Evolutionary conservation across 2,797 vertebrate genomes (phyloP), one percentile per base, ranked within the genome.

Genomic region (Eutrigla gurnardus): DNA sequence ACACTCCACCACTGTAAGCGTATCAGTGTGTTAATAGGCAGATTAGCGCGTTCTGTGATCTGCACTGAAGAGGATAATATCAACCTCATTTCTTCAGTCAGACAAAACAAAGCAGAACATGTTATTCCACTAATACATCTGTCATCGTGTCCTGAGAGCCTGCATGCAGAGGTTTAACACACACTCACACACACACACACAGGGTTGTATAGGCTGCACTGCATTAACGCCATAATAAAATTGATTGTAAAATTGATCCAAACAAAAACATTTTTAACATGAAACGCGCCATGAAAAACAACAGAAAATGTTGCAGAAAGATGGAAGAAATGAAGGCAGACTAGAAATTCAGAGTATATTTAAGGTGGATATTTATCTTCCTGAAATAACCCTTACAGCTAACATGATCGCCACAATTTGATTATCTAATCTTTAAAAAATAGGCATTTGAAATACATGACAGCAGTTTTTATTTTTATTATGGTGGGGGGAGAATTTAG

Each of bases 11-110:
- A 61, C 77, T 86, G 50, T 70, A 76, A 83, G 84, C 82, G 81
- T 85, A 76, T 88, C 75, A 84, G 62, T 80, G 85, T 84, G 89
- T 88, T 93, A 91, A 91, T 87, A 83, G 84, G 78, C 80, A 90
- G 83, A 91, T 93, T 87, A 88, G 73, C 50, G 15, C 53, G 50
- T 70, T 77, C 72, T 86, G 81, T 75, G 83, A 86, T 88, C 79
- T 81, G 69, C 49, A 65, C 70, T 61, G 72, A 80, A 69, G 78
- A 82, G 74, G 83, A 85, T 85, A 84, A 80, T 84, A 89, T 88
- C 82, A 82, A 75, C 67, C 73, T 80, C 55, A 66, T 85, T 89
- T 88, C 76, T 85, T 62, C 79, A 81, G 76, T 80, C 77, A 86
- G 83, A 92, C 84, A 83, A 82, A 89, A 87, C 75, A 91, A 87